Evolutionary conservation across 2,797 vertebrate genomes (phyloP).

Genomic region (Melanotaenia parkinsoni): DNA sequence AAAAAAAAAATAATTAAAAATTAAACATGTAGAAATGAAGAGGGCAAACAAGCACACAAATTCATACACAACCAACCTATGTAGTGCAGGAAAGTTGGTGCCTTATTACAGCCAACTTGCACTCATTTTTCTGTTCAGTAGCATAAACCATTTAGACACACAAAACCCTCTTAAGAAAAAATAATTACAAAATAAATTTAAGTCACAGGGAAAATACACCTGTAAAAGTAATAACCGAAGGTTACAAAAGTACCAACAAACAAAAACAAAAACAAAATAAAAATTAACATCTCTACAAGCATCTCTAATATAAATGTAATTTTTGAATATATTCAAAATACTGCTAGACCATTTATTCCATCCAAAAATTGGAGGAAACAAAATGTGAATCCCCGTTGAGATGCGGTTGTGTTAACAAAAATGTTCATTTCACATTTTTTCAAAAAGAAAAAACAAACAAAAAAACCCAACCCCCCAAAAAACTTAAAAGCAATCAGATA

Average conservation of each 20-base stretch:
- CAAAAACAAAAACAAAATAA: slow-evolving; percentile 22
- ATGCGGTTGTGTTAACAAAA: slow-evolving; percentile 62
- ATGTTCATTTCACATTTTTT: slow-evolving; percentile 66
- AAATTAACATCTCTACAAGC: slow-evolving; percentile 21
- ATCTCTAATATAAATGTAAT: slow-evolving; percentile 64
- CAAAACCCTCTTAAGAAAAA: slow-evolving; percentile 42
- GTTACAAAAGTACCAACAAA: slow-evolving; percentile 57
- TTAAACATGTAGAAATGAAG: slow-evolving; percentile 48
- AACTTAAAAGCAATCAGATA: slow-evolving; percentile 36
- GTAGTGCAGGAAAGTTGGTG: slow-evolving; percentile 52
- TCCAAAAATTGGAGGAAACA: slow-evolving; percentile 49
- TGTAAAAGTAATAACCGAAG: slow-evolving; percentile 67
- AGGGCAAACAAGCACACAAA: slow-evolving; percentile 58
- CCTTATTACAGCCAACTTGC: slow-evolving; percentile 57
- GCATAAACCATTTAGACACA: slow-evolving; percentile 68
- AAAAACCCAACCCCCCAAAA: slow-evolving; percentile 12
- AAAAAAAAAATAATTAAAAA: slow-evolving; percentile 17
- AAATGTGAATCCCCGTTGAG: slow-evolving; percentile 63
- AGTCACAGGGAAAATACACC: slow-evolving; percentile 52
- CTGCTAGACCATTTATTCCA: slow-evolving; percentile 66
- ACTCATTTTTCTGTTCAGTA: slow-evolving; percentile 66
- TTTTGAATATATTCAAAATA: slow-evolving; percentile 77
- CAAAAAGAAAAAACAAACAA: background rate
- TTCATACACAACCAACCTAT: slow-evolving; percentile 53
- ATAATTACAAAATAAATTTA: slow-evolving; percentile 63